These are phyloP conservation scores for Prionailurus viverrinus DNA, from an alignment of 2,113 vertebrate genomes.

Conservation along the genomic window DNA sequence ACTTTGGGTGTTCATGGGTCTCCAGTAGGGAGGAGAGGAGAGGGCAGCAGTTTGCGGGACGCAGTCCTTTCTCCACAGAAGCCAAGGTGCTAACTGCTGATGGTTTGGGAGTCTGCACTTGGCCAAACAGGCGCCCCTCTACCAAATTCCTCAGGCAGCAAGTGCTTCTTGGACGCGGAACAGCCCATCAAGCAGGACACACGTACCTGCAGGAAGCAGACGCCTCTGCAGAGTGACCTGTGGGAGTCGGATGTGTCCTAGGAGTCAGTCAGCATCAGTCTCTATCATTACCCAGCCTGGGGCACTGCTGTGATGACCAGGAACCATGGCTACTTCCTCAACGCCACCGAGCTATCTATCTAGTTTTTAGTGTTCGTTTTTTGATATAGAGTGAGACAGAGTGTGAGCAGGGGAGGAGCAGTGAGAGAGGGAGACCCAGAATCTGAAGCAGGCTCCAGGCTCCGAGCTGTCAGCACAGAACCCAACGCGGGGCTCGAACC, in stretches of 20 bases:
- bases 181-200: not conserved
- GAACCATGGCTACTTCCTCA: not conserved
- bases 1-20: not conserved
- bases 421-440: too few species aligned
- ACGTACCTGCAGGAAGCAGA: not conserved
- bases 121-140: not conserved
- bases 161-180: not conserved
- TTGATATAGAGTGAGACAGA: too few species aligned
- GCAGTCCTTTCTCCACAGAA: not conserved
- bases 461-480: too few species aligned
- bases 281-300: rapidly evolving
- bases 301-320: not conserved
- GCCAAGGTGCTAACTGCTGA: not conserved
- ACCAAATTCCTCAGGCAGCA: not conserved
- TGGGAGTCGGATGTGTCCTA: not conserved
- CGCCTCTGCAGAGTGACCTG: not conserved
- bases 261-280: not conserved
- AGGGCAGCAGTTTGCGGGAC: not conserved
- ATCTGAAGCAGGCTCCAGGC: too few species aligned
- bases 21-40: not conserved
- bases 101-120: not conserved
- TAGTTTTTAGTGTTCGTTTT: too few species aligned
- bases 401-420: too few species aligned
- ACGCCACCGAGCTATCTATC: not conserved
- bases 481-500: too few species aligned